Conservation (phyloP, 2,797 vertebrate genomes). For the Taeniopygia guttata region DNA sequence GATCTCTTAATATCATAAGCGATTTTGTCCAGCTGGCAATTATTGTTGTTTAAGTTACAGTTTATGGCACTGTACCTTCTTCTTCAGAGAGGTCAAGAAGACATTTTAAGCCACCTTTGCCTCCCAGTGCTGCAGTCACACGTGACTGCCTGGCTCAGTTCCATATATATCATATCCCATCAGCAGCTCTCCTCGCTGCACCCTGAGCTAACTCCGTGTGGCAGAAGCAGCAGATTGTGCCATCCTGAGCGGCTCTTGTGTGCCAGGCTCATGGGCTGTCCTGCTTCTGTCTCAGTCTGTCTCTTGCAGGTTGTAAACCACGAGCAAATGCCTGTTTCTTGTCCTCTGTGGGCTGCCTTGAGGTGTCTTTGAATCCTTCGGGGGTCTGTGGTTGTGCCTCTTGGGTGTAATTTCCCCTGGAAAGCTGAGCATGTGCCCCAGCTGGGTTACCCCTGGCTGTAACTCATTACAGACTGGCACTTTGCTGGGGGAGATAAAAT, state of each 20-base stretch:
- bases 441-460: neutral
- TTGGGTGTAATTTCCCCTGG: neutral
- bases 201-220: slow-evolving; percentile 10
- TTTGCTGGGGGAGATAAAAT: neutral
- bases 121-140: neutral
- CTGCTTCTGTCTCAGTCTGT: slow-evolving; percentile 13
- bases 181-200: neutral
- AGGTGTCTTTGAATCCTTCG: neutral
- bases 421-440: neutral
- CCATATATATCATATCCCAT: neutral
- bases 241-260: neutral
- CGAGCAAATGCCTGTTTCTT: neutral
- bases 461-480: neutral
- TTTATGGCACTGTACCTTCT: neutral
- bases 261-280: neutral
- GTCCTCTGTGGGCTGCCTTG: neutral
- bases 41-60: neutral
- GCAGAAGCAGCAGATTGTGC: slow-evolving; percentile 47
- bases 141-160: neutral
- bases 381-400: neutral
- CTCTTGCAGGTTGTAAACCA: neutral
- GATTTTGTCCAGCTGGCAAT: neutral
- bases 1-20: neutral
- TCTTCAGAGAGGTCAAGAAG: neutral
- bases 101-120: neutral